These are phyloP conservation scores for Salvelinus namaycush DNA, from an alignment of 2,113 vertebrate genomes.

Conservation along the genomic window DNA sequence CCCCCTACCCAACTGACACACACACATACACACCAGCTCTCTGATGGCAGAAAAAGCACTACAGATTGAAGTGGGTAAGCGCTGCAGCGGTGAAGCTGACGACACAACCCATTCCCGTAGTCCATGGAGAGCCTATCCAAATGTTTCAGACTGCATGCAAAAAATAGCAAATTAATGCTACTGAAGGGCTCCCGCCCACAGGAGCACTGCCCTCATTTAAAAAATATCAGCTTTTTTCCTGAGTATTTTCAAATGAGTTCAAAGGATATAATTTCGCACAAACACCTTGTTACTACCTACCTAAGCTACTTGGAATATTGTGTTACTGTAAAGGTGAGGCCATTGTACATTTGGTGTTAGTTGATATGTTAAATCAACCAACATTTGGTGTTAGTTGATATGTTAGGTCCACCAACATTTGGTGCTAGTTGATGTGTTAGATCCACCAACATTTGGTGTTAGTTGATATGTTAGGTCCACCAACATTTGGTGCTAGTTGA, in stretches of 20 bases:
- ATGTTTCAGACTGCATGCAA: slow-evolving; percentile 72
- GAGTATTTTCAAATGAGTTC: slow-evolving; percentile 59
- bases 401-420: too few species aligned
- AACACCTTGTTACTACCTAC: slow-evolving; percentile 32
- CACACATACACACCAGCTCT: slow-evolving; percentile 39
- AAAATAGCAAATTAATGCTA: slow-evolving; percentile 81
- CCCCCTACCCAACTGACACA: slow-evolving; percentile 32
- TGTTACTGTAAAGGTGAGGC: background rate
- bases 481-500: too few species aligned
- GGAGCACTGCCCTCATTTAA: slow-evolving; percentile 68
- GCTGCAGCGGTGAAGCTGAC: slow-evolving; percentile 56
- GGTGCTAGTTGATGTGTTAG: too few species aligned
- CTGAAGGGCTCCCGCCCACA: slow-evolving; percentile 72
- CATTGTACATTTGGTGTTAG: background rate
- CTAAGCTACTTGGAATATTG: slow-evolving; percentile 29
- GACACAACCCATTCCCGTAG: slow-evolving; percentile 28
- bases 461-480: too few species aligned
- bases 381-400: background rate
- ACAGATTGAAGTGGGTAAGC: slow-evolving; percentile 74
- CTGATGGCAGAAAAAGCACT: slow-evolving; percentile 68
- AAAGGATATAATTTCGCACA: slow-evolving; percentile 45
- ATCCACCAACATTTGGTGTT: too few species aligned
- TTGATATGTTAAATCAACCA: background rate
- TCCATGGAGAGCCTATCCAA: slow-evolving; percentile 74
- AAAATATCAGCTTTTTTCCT: slow-evolving; percentile 48